Evolutionary conservation across 92 coral and sea anemone genomes (phyloP).

Genomic region (Pocillopora grandis): DNA sequence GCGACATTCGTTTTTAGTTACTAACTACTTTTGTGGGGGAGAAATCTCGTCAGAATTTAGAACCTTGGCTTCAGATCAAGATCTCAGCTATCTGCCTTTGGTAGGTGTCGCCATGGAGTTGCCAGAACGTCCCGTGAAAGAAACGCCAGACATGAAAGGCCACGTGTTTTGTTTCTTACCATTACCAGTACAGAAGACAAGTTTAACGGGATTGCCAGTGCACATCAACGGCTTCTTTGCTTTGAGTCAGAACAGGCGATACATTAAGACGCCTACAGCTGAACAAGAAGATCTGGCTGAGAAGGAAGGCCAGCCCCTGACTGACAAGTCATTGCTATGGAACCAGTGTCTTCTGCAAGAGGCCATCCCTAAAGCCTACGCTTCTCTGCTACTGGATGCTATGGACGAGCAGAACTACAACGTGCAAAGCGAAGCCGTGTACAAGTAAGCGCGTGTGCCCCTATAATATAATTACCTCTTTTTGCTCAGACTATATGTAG

Average conservation of each 20-base stretch:
- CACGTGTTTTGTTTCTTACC: conserved; percentile 63
- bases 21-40: conserved; percentile 53
- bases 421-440: conserved; percentile 13
- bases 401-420: conserved; percentile 3
- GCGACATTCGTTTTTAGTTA: conserved; percentile 41
- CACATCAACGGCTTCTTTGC: conserved; percentile 71
- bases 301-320: conserved; percentile 25
- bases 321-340: conserved; percentile 61
- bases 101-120: conserved; percentile 60
- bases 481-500: no score
- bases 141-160: conserved; percentile 30
- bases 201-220: conserved; percentile 63
- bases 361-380: conserved; percentile 54
- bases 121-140: not conserved
- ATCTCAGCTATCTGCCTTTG: conserved; percentile 59
- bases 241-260: conserved; percentile 59
- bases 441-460: conserved; percentile 12
- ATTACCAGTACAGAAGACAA: conserved; percentile 48
- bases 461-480: no score
- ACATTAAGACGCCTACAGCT: conserved; percentile 45
- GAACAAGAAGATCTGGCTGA: conserved; percentile 45
- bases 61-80: conserved; percentile 35
- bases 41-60: conserved; percentile 41
- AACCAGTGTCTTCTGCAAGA: conserved; percentile 54
- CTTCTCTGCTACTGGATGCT: conserved; percentile 36